Evolutionary conservation across 2,888 invertebrate genomes (phyloP), one percentile per base, ranked within the genome.

Genomic region (Troides helena): DNA sequence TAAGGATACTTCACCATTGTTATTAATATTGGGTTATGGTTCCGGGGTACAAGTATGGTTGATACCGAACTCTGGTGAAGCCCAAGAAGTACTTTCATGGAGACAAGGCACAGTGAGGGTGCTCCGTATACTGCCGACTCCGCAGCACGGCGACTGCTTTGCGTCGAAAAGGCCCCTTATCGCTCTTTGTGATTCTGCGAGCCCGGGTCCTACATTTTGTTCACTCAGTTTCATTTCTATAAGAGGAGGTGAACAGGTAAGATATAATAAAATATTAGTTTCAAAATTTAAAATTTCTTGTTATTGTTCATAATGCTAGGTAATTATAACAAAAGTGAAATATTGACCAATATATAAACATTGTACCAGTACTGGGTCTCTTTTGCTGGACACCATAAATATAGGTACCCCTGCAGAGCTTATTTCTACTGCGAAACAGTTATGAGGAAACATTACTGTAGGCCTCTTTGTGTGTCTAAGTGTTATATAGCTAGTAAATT

Each of bases 31-130:
- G 70, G 99, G 92, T 65, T 92, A 92, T 72, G 92, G 92, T 36
- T 84, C 92, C 0, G 92, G 86, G 46, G 90, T 91, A 36, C 88
- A 97, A 95, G 96, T 97, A 61, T 98, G 98, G 98, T 94, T 96
- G 67, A 94, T 98, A 72, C 95, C 96, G 21, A 96, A 97, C 12
- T 96, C 95, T 77, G 99, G 99, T 30, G 99, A 99, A 85, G 99
- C 99, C 2, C 96, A 97, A 72, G 99, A 99, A 89, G 97, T 99
- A 39, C 89, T 99, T 71, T 98, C 99, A 4, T 98, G 98, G 96
- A 94, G 98, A 66, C 98, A 99, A 87, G 98, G 98, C 67, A 95
- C 96, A 73, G 97, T 99, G 64, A 84, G 96, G 94, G 98, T 77
- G 68, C 93, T 99, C 74, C 95, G 97, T 85, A 94, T 99, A 78